Conservation (phyloP, 2,888 invertebrate genomes). For the Seira sanloemensis region DNA sequence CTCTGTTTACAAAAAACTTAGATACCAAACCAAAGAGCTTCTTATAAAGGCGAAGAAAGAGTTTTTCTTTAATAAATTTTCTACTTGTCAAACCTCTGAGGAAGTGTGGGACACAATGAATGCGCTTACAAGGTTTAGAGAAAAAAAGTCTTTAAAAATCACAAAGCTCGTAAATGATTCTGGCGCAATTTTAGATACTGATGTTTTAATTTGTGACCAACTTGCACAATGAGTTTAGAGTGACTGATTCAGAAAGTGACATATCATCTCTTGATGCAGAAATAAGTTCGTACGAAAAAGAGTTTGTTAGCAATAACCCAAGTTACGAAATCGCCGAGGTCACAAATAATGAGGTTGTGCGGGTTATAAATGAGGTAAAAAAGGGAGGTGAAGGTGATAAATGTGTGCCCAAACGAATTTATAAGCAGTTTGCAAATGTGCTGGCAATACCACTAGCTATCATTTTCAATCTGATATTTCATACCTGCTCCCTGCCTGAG, state of each 20-base stretch:
- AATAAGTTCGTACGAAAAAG: neutral
- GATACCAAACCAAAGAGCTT: neutral
- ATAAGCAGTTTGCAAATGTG: slow-evolving; percentile 15
- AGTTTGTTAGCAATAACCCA: neutral
- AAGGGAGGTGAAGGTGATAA: neutral
- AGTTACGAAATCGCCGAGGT: neutral
- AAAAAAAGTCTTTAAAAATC: neutral
- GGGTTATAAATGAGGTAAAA: neutral
- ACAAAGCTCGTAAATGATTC: slow-evolving; percentile 13
- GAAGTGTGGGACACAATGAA: slow-evolving; percentile 22
- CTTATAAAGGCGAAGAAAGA: neutral
- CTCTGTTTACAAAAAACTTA: neutral
- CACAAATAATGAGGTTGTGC: neutral
- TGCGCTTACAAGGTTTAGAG: slow-evolving; percentile 18
- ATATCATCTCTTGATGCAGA: neutral
- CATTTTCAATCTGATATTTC: slow-evolving; percentile 23
- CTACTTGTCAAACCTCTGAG: neutral
- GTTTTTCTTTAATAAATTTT: slow-evolving; percentile 2
- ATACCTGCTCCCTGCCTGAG: neutral
- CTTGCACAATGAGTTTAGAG: slow-evolving; percentile 19
- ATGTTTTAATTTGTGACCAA: slow-evolving; percentile 15
- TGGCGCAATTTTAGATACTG: neutral
- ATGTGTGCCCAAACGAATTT: slow-evolving; percentile 25
- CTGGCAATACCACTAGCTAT: neutral
- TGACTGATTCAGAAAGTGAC: slow-evolving; percentile 12